Percentiles rank a stretch among this genome's conserved stretches.
These are phyloP conservation scores for Cavia aperea DNA, from an alignment of 2,113 vertebrate species.

Conservation along the genomic window DNA sequence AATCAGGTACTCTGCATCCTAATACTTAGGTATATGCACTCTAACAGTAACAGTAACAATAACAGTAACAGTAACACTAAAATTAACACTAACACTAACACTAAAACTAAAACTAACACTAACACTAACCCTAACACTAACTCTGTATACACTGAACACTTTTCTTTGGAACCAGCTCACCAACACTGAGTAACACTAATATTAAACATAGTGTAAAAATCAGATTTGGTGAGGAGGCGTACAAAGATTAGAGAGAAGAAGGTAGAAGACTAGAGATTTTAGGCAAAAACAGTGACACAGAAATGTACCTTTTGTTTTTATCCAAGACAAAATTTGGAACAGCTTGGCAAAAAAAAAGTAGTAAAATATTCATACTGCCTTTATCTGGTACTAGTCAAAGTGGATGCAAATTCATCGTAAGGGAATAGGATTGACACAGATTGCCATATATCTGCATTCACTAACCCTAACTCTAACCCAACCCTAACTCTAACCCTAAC, in stretches of 20 bases:
- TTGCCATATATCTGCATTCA: too few relatives aligned
- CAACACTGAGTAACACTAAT: not conserved
- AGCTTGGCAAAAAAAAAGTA: not conserved
- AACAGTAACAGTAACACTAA: too few relatives aligned
- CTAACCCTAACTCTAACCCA: not conserved
- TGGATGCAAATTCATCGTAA: not conserved
- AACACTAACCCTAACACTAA: too few relatives aligned
- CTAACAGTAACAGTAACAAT: too few relatives aligned
- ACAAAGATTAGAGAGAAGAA: not conserved
- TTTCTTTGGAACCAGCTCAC: too few relatives aligned
- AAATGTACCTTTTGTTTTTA: not conserved
- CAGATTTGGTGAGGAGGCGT: not conserved
- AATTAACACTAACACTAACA: too few relatives aligned
- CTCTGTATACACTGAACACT: too few relatives aligned
- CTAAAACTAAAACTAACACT: too few relatives aligned
- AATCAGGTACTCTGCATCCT: too few relatives aligned
- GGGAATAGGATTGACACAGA: not conserved
- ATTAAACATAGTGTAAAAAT: not conserved
- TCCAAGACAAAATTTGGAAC: not conserved
- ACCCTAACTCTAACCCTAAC: not conserved
- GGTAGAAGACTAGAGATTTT: not conserved
- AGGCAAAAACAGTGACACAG: not conserved
- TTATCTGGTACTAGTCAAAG: not conserved
- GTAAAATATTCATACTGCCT: not conserved
- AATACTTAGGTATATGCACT: too few relatives aligned